Base-by-base conservation (phyloP, 2,888 invertebrate genomes). In the Hermaeophaga mercurialis region DNA sequence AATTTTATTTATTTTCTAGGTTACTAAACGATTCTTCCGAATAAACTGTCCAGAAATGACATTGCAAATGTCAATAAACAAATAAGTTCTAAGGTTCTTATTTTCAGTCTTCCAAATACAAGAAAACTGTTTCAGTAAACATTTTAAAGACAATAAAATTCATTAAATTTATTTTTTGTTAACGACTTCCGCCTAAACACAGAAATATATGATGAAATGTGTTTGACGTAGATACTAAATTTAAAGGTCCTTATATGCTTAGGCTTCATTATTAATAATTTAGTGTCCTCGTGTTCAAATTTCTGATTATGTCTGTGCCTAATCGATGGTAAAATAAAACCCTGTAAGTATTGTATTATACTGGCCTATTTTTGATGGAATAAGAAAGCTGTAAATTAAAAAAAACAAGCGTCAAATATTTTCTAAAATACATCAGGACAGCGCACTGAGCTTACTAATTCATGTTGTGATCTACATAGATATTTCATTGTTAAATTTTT, bases 401-500 rank as follows among this genome's bases (percentile, higher is more conserved):
- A n/a, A n/a, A 15, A 38, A 26, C 39, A 28, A 54, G 46, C 28
- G 36, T 28, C 14, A 54, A 52, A 52, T 52, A 43, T 52, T 52
- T 52, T 52, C 43, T 56, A 24, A 50, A 56, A 28, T 45, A 50
- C 49, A 53, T 57, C 52, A 52, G 56, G 48, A 53, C 49, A 53
- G 39, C 59, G 53, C 44, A 56, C 53, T 59, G 59, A 59, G 56
- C 59, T 59, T 59, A 56, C 43, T 53, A 56, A 56, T 54, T 50
- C 56, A 54, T 59, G 56, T 59, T 59, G 56, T 59, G 59, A 59
- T 59, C 56, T 56, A 56, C 59, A 59, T 56, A 54, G 53, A 59
- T 59, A 54, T 59, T 59, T 56, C 45, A 59, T 59, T 56, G 59
- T 59, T 59, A 28, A 61, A 61, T 61, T 58, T 53, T 61, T 58